Evolutionary conservation across 2,888 invertebrate species (phyloP).

Genomic region (Drosophila subquinaria): DNA sequence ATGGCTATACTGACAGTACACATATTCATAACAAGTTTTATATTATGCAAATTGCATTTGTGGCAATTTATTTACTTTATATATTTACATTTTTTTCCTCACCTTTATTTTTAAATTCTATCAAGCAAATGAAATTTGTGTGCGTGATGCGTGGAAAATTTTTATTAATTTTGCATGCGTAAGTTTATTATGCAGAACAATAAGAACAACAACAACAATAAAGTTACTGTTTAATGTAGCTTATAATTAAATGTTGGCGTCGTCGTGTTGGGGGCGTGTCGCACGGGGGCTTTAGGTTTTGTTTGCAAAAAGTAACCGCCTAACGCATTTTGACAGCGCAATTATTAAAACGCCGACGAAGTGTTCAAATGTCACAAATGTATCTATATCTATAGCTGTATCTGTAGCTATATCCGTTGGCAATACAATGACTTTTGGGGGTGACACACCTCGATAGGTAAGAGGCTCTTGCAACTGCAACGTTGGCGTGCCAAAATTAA

Average conservation of each 20-base stretch:
- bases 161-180: slow-evolving; percentile 78
- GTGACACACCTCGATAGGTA: slow-evolving; percentile 42
- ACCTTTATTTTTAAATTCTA: slow-evolving; percentile 65
- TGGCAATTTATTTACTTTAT: slow-evolving; percentile 39
- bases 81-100: slow-evolving; percentile 1
- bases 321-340: slow-evolving; percentile 71
- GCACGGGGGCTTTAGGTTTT: slow-evolving; percentile 1
- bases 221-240: slow-evolving; percentile 73
- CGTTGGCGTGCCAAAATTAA: slow-evolving; percentile 55
- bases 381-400: slow-evolving; percentile 24
- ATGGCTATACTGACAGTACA: slow-evolving; percentile 8
- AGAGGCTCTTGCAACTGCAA: slow-evolving; percentile 23
- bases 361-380: slow-evolving; percentile 54
- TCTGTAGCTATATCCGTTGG: slow-evolving; percentile 18
- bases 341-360: slow-evolving; percentile 71
- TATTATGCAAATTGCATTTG: slow-evolving; percentile 75
- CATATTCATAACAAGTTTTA: slow-evolving; percentile 33
- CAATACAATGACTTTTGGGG: slow-evolving; percentile 10
- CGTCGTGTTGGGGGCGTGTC: slow-evolving; percentile 5
- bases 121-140: slow-evolving; percentile 70
- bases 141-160: slow-evolving; percentile 70
- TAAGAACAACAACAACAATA: slow-evolving; percentile 39
- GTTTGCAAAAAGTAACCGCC: slow-evolving; percentile 46
- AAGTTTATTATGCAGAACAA: slow-evolving; percentile 74
- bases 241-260: slow-evolving; percentile 72